Percentiles rank a stretch among this genome's conserved stretches.
These are phyloP conservation scores for Mechanitis mazaeus DNA, from an alignment of 2,888 invertebrate species.

Conservation along the genomic window DNA sequence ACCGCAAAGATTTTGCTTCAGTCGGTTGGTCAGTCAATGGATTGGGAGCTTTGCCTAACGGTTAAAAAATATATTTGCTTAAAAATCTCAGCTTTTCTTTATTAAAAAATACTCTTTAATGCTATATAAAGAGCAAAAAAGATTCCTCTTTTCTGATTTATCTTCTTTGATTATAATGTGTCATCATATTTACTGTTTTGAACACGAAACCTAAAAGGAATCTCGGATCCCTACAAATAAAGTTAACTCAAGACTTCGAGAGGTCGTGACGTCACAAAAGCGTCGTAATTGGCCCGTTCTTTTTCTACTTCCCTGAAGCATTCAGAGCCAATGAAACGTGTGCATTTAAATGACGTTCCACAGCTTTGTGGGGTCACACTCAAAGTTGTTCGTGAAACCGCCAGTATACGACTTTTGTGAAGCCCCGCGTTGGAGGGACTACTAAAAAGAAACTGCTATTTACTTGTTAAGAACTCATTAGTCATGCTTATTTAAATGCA, in stretches of 20 bases:
- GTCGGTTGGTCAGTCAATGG: conserved; percentile 34
- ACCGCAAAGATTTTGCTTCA: conserved; percentile 38
- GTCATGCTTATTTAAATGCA: conserved; percentile 62
- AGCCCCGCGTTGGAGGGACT: conserved; percentile 50
- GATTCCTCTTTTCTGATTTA: background rate
- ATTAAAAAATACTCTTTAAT: background rate
- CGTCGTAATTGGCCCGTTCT: conserved; percentile 76
- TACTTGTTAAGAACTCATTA: conserved; percentile 67
- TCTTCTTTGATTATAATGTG: background rate
- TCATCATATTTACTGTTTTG: conserved; percentile 18
- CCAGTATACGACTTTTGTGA: conserved; percentile 66
- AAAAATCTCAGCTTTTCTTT: background rate
- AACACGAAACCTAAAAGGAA: conserved; percentile 47
- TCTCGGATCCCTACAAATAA: conserved; percentile 59
- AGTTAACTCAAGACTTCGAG: conserved; percentile 72
- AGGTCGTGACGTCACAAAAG: conserved; percentile 70
- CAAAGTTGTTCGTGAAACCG: conserved; percentile 69
- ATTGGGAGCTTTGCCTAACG: conserved; percentile 29
- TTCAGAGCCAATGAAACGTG: conserved; percentile 77
- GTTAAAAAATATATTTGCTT: conserved; percentile 23
- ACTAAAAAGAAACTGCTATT: conserved; percentile 59
- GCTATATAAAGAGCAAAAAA: background rate
- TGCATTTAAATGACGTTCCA: conserved; percentile 76
- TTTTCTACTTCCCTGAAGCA: conserved; percentile 75
- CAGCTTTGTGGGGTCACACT: conserved; percentile 74